Evolutionary conservation across 2,797 vertebrate species (phyloP).

Genomic region (Mormyrops boulengeri): DNA sequence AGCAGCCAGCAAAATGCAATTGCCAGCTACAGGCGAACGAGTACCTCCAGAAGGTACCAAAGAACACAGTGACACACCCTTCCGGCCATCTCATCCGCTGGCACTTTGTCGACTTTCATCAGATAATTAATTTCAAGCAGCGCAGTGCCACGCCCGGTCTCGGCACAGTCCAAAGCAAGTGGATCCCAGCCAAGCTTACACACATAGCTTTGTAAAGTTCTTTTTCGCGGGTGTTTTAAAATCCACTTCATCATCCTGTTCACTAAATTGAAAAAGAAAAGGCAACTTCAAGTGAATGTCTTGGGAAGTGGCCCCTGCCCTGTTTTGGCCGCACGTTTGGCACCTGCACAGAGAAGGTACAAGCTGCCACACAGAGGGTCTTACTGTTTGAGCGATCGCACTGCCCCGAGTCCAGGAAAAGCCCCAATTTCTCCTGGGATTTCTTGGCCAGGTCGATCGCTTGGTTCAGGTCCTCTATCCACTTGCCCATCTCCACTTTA

Average conservation of each 20-base stretch:
- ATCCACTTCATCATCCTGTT: not conserved
- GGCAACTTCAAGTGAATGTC: too few relatives aligned
- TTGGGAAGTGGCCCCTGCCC: not conserved
- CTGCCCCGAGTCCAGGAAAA: conserved; percentile 58
- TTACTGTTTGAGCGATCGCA: conserved; percentile 72
- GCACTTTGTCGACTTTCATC: not conserved
- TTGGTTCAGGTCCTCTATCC: conserved; percentile 85
- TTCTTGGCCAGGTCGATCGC: conserved; percentile 83
- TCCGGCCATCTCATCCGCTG: not conserved
- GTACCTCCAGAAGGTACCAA: not conserved
- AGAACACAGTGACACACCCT: not conserved
- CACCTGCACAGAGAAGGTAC: not conserved
- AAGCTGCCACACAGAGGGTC: conserved; percentile 32
- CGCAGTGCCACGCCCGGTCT: not conserved
- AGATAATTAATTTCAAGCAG: not conserved
- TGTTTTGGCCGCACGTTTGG: not conserved
- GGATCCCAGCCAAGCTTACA: not conserved
- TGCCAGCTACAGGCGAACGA: not conserved
- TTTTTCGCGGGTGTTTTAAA: not conserved
- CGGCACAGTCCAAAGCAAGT: not conserved
- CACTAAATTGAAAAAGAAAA: not conserved
- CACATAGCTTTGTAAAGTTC: not conserved
- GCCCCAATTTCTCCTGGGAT: conserved; percentile 58
- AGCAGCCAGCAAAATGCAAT: not conserved
- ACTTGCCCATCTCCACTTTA: conserved; percentile 86